A percentile compares a stretch with the other conserved stretches of the same genome.
These are phyloP conservation scores for Sialia sialis DNA, from an alignment of 2,113 vertebrate genomes.

Conservation along the genomic window DNA sequence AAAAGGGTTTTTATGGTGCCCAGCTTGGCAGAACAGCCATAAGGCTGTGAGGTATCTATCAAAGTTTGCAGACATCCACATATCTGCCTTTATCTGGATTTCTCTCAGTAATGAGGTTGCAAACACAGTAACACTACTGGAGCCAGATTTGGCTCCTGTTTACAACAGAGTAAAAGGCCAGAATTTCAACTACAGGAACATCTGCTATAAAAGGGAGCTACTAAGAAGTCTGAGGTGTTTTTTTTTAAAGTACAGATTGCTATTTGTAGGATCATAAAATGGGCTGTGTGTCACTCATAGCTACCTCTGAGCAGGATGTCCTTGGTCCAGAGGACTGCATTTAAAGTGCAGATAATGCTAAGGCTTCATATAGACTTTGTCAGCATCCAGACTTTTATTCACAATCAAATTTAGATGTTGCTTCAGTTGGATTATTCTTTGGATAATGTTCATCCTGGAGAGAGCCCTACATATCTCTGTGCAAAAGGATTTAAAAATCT, in stretches of 20 bases:
- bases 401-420: background rate
- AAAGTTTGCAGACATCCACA: background rate
- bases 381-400: background rate
- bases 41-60: background rate
- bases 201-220: background rate
- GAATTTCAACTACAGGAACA: background rate
- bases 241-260: background rate
- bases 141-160: background rate
- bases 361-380: background rate
- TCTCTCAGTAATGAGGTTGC: background rate
- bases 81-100: background rate
- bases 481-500: background rate
- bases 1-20: background rate
- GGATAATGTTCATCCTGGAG: background rate
- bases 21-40: background rate
- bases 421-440: background rate
- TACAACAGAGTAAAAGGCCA: background rate
- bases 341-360: background rate
- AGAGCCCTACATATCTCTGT: background rate
- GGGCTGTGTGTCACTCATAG: background rate
- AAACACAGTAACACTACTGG: background rate
- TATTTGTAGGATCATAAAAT: background rate
- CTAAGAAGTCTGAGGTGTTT: background rate
- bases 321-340: background rate
- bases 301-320: background rate